phyloP scores from a whole-genome alignment of 2,797 vertebrate species.

The Onychomys leucogaster region DNA sequence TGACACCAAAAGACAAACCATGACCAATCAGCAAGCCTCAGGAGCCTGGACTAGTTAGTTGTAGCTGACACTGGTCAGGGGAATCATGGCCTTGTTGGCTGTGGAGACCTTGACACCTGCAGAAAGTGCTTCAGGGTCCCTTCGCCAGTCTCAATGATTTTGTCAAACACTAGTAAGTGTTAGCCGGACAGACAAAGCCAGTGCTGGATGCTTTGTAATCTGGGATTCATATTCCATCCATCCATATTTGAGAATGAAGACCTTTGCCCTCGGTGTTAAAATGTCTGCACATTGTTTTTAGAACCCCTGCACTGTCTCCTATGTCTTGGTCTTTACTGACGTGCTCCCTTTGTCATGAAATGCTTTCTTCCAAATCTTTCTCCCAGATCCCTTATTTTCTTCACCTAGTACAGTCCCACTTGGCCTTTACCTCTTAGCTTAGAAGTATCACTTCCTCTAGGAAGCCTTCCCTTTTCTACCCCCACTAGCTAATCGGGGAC shows the following conservation, averaged over 20 bases:
- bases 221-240: background rate
- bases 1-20: background rate
- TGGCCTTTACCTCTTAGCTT: slow-evolving; percentile 23
- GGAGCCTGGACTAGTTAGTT: background rate
- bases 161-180: background rate
- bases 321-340: background rate
- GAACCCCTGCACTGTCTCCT: background rate
- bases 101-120: background rate
- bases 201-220: background rate
- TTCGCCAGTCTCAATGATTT: background rate
- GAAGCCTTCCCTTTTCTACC: background rate
- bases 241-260: background rate
- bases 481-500: background rate
- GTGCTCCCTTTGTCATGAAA: background rate
- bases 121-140: background rate
- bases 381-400: background rate
- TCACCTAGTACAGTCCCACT: background rate
- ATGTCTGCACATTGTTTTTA: background rate
- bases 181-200: background rate
- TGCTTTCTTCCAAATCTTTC: background rate
- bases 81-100: background rate
- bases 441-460: background rate
- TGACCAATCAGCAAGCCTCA: background rate
- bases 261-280: background rate
- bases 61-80: background rate